phyloP scores from a whole-genome alignment of 2,113 vertebrate species.

The Boleophthalmus pectinirostris region DNA sequence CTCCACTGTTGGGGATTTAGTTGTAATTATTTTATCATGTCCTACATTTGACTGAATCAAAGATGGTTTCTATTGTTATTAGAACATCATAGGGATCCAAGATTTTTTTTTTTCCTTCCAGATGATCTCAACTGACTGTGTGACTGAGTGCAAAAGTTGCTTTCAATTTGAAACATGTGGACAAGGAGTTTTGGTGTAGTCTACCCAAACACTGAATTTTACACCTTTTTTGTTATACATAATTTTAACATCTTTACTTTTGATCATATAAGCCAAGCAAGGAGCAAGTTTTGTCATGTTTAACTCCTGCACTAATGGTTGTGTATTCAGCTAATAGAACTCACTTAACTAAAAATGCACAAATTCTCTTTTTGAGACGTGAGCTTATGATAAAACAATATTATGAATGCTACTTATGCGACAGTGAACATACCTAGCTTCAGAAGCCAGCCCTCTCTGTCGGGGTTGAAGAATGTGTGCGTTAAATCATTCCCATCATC shows the following conservation, averaged over 20 bases:
- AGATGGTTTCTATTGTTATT: neutral
- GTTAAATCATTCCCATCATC: conserved; percentile 98
- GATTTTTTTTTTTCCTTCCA: neutral
- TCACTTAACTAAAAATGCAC: neutral
- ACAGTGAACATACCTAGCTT: conserved; percentile 87
- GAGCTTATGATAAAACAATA: neutral
- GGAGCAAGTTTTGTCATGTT: too few relatives aligned
- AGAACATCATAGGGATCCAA: neutral
- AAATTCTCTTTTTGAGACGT: conserved; percentile 1
- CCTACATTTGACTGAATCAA: neutral
- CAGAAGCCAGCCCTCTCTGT: conserved; percentile 97
- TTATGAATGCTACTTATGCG: conserved; percentile 1
- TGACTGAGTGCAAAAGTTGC: too few relatives aligned
- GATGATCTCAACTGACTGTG: too few relatives aligned
- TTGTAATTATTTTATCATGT: neutral
- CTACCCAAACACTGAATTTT: too few relatives aligned
- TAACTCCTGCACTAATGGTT: too few relatives aligned
- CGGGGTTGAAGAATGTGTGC: conserved; percentile 98
- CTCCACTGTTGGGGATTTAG: neutral
- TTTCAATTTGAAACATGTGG: too few relatives aligned
- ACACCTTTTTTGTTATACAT: too few relatives aligned
- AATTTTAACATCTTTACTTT: too few relatives aligned
- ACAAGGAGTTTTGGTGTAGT: too few relatives aligned
- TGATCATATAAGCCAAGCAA: too few relatives aligned
- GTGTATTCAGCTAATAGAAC: neutral